Evolutionary conservation across 2,797 vertebrate genomes (phyloP), one percentile per base, ranked within the genome.

Genomic region (Urocyon cinereoargenteus): DNA sequence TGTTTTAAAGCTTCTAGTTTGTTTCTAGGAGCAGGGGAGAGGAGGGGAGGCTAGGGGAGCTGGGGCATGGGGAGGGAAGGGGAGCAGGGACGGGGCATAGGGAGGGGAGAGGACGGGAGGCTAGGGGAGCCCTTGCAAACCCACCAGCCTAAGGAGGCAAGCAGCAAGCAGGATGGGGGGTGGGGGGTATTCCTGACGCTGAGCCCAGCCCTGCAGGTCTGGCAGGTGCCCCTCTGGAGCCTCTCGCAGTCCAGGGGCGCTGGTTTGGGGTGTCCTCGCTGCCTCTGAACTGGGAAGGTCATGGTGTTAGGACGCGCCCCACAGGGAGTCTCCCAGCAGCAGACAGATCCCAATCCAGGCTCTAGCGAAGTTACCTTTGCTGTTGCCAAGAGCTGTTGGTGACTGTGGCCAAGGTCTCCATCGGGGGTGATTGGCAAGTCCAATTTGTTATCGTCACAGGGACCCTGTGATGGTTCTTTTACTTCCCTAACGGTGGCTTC

Each of bases 391-490:
- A 92, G 85, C 68, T 91, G 28, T 68, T 96, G 94, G 85, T 85
- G 53, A 31, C 73, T 70, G 10, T 83, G 83, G 77, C 84, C 79
- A 34, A 62, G 94, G 49, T 34, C 14, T 91, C 86, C 59, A 14
- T 96, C 81, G 90, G 68, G 45, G 95, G 22, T 62, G 92, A 79
- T 93, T 96, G 97, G 89, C 78, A 91, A 84, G 73, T 51, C 66
- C 34, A 34, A 90, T 40, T 97, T 84, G 36, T 87, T 81, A 86
- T 78, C 55, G 8, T 95, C 36, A 45, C 51, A 51, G 55, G 51
- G 78, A 96, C 57, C 72, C 53, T 86, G 26, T 64, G 94, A 83
- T 93, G 34, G 85, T 95, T 91, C 87, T 31, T 94, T 92, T 91
- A 79, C 87, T 92, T 91, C 90, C 89, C 73, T 57, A 15, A 64